Conservation (phyloP, 2,113 vertebrate genomes). For the Hoplias malabaricus region DNA sequence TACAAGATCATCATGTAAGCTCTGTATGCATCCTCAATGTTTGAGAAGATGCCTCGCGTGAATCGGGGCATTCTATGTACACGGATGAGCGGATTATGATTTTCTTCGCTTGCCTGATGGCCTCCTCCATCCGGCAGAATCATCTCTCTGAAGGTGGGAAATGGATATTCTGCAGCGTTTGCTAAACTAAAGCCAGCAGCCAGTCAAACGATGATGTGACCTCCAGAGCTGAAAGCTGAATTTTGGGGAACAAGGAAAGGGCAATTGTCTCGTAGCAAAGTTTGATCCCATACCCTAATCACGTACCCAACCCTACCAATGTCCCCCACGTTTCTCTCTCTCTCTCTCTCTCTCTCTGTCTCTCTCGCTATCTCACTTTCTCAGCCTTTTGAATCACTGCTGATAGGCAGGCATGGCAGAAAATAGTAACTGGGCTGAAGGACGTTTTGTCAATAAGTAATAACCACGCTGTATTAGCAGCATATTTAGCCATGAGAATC, state of each 20-base stretch:
- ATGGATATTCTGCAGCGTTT: conserved; percentile 24
- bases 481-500: conserved; percentile 57
- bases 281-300: background rate
- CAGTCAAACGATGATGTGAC: conserved; percentile 42
- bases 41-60: conserved; percentile 5
- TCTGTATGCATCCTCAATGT: conserved; percentile 25
- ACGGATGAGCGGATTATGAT: conserved; percentile 29
- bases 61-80: background rate
- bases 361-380: conserved; percentile 1
- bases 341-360: conserved; percentile 44
- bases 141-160: conserved; percentile 31
- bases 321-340: conserved; percentile 44
- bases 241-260: background rate
- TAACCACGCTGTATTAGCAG: conserved; percentile 57
- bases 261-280: background rate
- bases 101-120: conserved; percentile 1
- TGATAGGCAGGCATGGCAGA: conserved; percentile 27
- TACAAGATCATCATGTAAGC: conserved; percentile 39
- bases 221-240: background rate
- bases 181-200: conserved; percentile 25
- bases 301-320: conserved; percentile 37
- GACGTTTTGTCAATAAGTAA: conserved; percentile 63
- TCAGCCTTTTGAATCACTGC: conserved; percentile 7
- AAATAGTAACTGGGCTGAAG: conserved; percentile 44
- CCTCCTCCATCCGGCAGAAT: conserved; percentile 3